Conservation (phyloP, 2,113 vertebrate species). For the Hystrix brachyura region DNA sequence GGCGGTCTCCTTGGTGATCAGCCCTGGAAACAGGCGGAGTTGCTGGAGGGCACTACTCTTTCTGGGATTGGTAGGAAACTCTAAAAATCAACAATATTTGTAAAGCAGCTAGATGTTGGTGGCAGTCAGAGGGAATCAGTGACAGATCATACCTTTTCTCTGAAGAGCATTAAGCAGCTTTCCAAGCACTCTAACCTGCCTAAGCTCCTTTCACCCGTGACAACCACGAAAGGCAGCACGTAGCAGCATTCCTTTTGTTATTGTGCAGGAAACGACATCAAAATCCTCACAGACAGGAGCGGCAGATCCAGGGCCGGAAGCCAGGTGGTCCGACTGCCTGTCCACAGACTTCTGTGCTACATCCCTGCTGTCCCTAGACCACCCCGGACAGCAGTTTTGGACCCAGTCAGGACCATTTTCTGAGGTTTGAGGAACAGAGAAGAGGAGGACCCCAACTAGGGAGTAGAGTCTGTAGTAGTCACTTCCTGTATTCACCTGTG, state of each 20-base stretch:
- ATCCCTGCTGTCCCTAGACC: background rate
- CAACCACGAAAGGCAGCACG: background rate
- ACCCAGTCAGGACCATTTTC: background rate
- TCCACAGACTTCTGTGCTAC: background rate
- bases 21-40: background rate
- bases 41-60: background rate
- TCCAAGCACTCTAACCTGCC: background rate
- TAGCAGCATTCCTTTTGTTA: background rate
- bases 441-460: background rate
- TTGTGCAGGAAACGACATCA: background rate
- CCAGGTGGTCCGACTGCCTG: background rate
- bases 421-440: background rate
- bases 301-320: background rate
- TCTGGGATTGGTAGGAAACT: background rate
- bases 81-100: conserved; percentile 27
- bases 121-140: background rate
- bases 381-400: rapidly evolving
- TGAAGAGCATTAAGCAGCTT: background rate
- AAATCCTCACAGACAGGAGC: background rate
- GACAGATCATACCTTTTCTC: background rate
- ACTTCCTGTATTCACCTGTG: background rate
- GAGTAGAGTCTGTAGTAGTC: rapidly evolving
- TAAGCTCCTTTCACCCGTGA: background rate
- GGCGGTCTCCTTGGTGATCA: background rate
- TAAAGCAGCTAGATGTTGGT: background rate